Evolutionary conservation across 2,797 vertebrate species (phyloP).

Genomic region (Anomalospiza imberbis): DNA sequence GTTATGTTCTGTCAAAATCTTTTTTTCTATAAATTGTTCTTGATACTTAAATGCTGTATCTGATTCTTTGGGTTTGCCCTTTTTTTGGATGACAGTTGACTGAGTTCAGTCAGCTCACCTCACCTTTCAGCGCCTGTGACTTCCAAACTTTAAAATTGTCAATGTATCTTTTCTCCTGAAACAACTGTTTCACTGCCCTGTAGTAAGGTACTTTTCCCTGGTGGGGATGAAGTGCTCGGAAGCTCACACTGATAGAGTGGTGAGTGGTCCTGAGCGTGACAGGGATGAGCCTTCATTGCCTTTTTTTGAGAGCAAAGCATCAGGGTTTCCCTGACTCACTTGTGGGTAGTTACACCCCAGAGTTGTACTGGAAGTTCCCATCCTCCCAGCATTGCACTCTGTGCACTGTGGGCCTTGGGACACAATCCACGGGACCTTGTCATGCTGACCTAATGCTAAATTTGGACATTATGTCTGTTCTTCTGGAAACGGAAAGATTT

Average conservation of each 20-base stretch:
- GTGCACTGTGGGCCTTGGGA: background rate
- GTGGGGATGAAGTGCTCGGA: background rate
- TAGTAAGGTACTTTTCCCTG: background rate
- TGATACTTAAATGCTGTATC: background rate
- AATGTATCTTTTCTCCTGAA: background rate
- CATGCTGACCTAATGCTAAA: background rate
- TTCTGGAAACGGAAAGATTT: background rate
- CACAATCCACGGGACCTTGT: background rate
- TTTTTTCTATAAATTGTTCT: background rate
- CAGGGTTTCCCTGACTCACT: background rate
- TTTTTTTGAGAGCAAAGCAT: background rate
- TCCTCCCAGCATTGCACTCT: background rate
- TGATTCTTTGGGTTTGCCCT: background rate
- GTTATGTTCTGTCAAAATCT: background rate
- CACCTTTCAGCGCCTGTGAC: background rate
- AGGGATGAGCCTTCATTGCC: background rate
- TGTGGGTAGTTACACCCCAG: rapidly evolving
- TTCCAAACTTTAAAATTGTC: background rate
- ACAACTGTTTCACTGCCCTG: background rate
- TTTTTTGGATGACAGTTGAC: background rate
- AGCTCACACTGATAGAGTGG: rapidly evolving
- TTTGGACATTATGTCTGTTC: background rate
- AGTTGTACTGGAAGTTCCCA: background rate
- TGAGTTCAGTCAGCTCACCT: background rate
- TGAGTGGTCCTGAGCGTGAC: background rate